These are phyloP conservation scores for Cephalotes varians DNA, from an alignment of 2,888 invertebrate genomes.

Conservation along the genomic window DNA sequence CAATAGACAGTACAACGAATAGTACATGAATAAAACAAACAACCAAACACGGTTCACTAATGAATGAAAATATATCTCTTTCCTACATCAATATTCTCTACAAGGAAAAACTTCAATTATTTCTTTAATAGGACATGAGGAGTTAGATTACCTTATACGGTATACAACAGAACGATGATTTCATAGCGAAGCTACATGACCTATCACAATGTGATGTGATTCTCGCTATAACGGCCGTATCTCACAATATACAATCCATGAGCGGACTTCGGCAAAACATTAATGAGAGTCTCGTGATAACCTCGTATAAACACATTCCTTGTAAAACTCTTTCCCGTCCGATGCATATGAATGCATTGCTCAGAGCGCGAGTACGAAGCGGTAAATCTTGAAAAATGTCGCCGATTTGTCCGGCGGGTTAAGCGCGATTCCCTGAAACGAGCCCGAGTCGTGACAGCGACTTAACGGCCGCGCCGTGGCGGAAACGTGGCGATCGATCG, in stretches of 20 bases:
- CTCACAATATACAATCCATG: slow-evolving; percentile 63
- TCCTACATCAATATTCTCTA: not conserved
- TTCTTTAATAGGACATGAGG: not conserved
- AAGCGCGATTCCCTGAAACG: slow-evolving; percentile 49
- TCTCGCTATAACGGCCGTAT: slow-evolving; percentile 68
- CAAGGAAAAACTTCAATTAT: not conserved
- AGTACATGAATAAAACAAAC: not conserved
- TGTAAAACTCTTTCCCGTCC: slow-evolving; percentile 30
- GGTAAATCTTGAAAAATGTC: slow-evolving; percentile 57
- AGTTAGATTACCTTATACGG: slow-evolving; percentile 48
- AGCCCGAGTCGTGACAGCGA: slow-evolving; percentile 52
- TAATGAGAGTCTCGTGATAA: slow-evolving; percentile 65
- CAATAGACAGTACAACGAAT: not conserved
- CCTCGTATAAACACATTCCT: slow-evolving; percentile 16
- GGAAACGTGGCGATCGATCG: slow-evolving; percentile 64
- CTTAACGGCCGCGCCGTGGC: slow-evolving; percentile 57
- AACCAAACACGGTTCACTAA: too few relatives aligned
- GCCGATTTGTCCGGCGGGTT: slow-evolving; percentile 54
- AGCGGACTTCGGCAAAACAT: slow-evolving; percentile 45
- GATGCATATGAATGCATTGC: not conserved
- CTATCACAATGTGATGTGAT: slow-evolving; percentile 75
- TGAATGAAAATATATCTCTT: not conserved
- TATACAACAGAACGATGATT: slow-evolving; percentile 58
- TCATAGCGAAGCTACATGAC: slow-evolving; percentile 66
- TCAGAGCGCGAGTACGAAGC: slow-evolving; percentile 26